Evolutionary conservation across 1,140 invertebrate genomes (phyloP).

Genomic region (Sarcophaga peregrina): DNA sequence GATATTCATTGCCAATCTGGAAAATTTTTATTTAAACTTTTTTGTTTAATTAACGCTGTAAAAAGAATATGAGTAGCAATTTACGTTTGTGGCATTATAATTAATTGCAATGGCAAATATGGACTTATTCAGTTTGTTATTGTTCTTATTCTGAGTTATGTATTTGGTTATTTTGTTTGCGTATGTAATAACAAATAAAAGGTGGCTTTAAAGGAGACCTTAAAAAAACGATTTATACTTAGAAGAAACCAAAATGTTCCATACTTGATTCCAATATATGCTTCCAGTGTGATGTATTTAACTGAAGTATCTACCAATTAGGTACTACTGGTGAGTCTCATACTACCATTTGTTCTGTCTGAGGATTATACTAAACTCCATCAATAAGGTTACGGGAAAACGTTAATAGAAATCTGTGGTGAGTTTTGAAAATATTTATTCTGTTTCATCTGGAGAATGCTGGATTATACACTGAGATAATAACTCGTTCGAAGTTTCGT

Average conservation of each 20-base stretch:
- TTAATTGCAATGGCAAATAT: background rate
- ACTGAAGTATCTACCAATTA: no score
- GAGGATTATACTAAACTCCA: no score
- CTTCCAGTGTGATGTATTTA: background rate
- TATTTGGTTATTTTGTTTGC: no score
- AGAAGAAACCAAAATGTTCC: background rate
- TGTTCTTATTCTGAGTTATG: no score
- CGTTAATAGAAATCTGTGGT: no score
- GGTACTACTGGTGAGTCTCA: no score
- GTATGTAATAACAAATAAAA: background rate
- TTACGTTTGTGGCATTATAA: conserved; percentile 3
- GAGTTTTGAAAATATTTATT: no score
- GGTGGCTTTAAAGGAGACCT: background rate
- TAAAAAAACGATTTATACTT: background rate
- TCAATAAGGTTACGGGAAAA: no score
- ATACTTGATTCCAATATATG: background rate
- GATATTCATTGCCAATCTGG: background rate
- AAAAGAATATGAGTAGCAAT: background rate
- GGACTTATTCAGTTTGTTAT: background rate
- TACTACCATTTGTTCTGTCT: no score
- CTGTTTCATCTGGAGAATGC: no score
- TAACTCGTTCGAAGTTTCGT: no score
- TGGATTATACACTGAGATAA: no score
- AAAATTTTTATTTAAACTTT: background rate
- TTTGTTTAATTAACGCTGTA: background rate